Base-by-base conservation (phyloP, 2,888 invertebrate species). In the Rotaria socialis region DNA sequence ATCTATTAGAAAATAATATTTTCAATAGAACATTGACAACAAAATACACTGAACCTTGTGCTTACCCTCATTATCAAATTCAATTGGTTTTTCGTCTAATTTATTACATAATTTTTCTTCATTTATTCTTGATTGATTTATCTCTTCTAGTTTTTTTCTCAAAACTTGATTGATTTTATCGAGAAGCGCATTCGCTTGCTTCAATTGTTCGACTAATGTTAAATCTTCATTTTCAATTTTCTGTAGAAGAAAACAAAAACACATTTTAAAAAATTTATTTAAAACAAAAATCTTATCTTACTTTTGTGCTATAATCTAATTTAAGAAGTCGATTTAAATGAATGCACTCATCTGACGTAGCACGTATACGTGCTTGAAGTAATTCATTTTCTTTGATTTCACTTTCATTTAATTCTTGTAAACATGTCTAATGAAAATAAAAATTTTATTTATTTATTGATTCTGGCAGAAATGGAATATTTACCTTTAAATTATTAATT, bases 21-120 rank as follows among this genome's bases (percentile, higher is more conserved):
- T 55, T 55, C 5, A 19, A 55, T 55, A 5, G 7, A 55, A 55
- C 1, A 22, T 35, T 35, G 35, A 35, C 35, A 55, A 22, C 5
- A 22, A 22, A 55, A 55, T 55, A 55, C 11, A 52, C 14, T 55
- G 7, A 55, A 55, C 5, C 22, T 35, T 35, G 35, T 52, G 7
- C 10, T 11, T 80, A 80, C 80, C n/a, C 24, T 80, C 80, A 80
- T 0, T 80, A 24, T 47, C 14, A 14, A 80, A 80, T 41, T 80
- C 35, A 47, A 80, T 47, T 14, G 41, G 4, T 47, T 80, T 80
- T 80, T 80, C 80, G 47, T 80, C 47, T 19, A 80, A 35, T 80
- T 80, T 80, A n/a, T 47, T 22, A 80, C 80, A 80, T 80, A 80
- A 80, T 80, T 80, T 80, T 80, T 80, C 80, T 80, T 80, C 80